Conservation (phyloP, 2,113 vertebrate genomes). For the Butorides virescens region DNA sequence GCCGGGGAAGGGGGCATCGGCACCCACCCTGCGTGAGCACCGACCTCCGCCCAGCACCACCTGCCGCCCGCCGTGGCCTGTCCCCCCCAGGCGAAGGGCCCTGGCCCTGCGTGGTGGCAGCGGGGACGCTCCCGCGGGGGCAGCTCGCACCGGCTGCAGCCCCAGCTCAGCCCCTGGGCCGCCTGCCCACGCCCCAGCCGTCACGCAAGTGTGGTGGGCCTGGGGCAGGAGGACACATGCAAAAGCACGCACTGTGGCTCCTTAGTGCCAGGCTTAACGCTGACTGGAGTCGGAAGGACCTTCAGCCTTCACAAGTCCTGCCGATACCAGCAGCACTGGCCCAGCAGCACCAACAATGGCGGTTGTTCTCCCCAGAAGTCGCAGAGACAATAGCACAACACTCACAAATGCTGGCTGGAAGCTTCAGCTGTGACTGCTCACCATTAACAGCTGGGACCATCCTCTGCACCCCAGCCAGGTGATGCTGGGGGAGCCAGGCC, state of each 20-base stretch:
- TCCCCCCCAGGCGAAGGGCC: background rate
- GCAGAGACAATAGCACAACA: background rate
- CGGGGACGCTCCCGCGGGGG: background rate
- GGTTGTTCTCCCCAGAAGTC: background rate
- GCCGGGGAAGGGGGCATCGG: background rate
- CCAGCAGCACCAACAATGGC: no score
- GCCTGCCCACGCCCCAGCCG: accelerated
- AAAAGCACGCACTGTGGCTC: background rate
- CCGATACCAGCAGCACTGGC: background rate
- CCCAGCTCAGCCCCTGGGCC: accelerated
- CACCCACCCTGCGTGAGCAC: background rate
- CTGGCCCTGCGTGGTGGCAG: background rate
- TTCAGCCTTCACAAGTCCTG: background rate
- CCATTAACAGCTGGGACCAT: no score
- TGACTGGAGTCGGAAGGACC: no score
- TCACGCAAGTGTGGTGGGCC: background rate
- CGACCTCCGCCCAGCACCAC: background rate
- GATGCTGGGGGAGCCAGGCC: background rate
- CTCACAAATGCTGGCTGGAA: background rate
- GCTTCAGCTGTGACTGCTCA: background rate
- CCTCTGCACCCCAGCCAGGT: background rate
- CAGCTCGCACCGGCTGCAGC: background rate
- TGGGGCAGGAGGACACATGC: background rate
- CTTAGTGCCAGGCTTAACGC: background rate
- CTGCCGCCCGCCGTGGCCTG: background rate